Conservation (phyloP, 2,113 vertebrate genomes). For the Colistium nudipinnis region DNA sequence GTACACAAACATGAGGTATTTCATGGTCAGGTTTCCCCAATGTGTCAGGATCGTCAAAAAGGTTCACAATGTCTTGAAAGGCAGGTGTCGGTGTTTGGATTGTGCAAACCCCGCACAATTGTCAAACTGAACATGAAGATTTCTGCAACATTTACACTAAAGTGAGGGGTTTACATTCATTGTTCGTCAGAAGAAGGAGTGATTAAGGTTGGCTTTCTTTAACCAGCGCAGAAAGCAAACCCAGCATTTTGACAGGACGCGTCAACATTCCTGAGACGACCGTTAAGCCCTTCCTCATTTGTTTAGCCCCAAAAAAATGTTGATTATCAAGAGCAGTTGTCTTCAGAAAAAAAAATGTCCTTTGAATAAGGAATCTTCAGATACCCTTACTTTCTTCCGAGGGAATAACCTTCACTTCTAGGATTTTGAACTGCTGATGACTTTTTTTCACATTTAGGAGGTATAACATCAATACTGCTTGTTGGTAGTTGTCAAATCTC, state of each 20-base stretch:
- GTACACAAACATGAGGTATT: conserved; percentile 84
- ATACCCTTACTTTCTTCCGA: conserved; percentile 27
- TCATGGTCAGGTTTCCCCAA: conserved; percentile 66
- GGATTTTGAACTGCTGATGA: conserved; percentile 6
- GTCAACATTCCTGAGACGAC: conserved; percentile 73
- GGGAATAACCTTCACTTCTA: conserved; percentile 23
- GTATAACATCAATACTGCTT: conserved; percentile 66
- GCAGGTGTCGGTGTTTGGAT: conserved; percentile 58
- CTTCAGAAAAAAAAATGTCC: conserved; percentile 23
- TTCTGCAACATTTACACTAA: conserved; percentile 35
- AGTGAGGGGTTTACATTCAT: conserved; percentile 75
- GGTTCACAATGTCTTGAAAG: conserved; percentile 59
- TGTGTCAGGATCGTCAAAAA: conserved; percentile 62
- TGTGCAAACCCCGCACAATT: conserved; percentile 34
- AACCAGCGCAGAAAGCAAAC: conserved; percentile 38
- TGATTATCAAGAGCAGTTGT: conserved; percentile 77
- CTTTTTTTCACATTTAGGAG: conserved; percentile 57
- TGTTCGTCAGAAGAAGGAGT: conserved; percentile 59
- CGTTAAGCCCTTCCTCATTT: conserved; percentile 37
- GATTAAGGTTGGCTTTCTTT: conserved; percentile 49
- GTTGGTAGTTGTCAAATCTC: conserved; percentile 44
- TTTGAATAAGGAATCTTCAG: conserved; percentile 48
- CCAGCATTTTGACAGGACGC: conserved; percentile 25
- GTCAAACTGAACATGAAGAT: conserved; percentile 45
- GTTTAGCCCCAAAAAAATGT: conserved; percentile 40